These are phyloP conservation scores for Megalonaias nervosa DNA, from an alignment of 1,140 invertebrate genomes.

Conservation along the genomic window DNA sequence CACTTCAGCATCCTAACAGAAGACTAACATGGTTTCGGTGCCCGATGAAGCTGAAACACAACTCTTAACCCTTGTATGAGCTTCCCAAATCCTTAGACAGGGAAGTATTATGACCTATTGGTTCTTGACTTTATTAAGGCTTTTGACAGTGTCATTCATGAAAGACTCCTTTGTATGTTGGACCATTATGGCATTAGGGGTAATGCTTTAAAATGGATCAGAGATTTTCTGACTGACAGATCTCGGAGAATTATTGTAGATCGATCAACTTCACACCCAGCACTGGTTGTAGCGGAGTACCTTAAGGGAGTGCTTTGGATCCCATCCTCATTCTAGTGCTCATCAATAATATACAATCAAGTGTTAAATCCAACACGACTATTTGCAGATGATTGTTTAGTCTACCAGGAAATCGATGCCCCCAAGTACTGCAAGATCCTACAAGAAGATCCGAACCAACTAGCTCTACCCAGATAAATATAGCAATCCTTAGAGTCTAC, in stretches of 20 bases:
- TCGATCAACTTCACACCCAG: background rate
- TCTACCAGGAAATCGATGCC: constrained; percentile 24
- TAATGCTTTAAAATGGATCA: constrained; percentile 5
- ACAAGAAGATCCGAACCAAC: constrained; percentile 34
- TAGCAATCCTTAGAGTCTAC: too few species aligned
- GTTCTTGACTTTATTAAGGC: constrained; percentile 10
- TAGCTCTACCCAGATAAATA: background rate
- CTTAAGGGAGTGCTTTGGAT: constrained; percentile 5
- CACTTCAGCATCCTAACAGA: too few species aligned
- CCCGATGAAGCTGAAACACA: constrained; percentile 12
- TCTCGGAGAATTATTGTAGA: constrained; percentile 3
- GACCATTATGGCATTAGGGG: constrained; percentile 6
- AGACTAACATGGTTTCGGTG: constrained; percentile 9
- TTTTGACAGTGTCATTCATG: constrained; percentile 12
- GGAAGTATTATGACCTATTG: constrained; percentile 10
- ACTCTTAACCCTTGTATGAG: background rate
- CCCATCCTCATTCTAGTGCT: constrained; percentile 9
- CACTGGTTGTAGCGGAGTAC: constrained; percentile 4
- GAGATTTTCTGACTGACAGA: constrained; percentile 3
- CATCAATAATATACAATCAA: constrained; percentile 9
- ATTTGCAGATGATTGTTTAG: constrained; percentile 39
- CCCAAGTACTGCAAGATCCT: constrained; percentile 30
- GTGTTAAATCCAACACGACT: constrained; percentile 32
- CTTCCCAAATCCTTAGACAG: background rate
- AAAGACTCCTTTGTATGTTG: constrained; percentile 7